Evolutionary conservation across 2,797 vertebrate genomes (phyloP), one percentile per base, ranked within the genome.

Genomic region (Chrosomus eos): DNA sequence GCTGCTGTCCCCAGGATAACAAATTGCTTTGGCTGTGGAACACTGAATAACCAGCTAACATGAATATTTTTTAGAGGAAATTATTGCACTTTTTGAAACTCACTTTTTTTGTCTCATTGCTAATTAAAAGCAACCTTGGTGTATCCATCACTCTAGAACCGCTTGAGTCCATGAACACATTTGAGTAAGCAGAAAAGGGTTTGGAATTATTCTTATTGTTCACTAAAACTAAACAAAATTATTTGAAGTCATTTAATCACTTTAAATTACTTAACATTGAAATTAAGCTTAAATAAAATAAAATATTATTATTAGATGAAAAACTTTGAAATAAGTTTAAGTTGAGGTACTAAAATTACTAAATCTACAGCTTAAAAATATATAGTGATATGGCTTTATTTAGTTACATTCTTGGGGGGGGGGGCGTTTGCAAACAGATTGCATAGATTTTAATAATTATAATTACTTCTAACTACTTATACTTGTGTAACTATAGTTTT

Each of bases 1-100:
- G 14, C 81, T 48, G 86, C 72, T 83, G 60, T 85, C 60, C 67
- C 77, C 80, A 18, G 33, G 38, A 36, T 83, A 66, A 80, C 53
- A 71, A 72, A 62, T 80, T 62, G 75, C n/a, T 68, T 81, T 38
- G 62, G 43, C 21, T 81, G 80, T 64, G 40, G n/a, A 78, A 66
- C 40, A 80, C 36, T 80, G 83, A 80, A 83, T 45, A 83, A 75
- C 38, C 68, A 68, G 66, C 67, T 53, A 28, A 62, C n/a, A 81
- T 72, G 81, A 66, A 51, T 43, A 51, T 14, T 73, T 74, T 66
- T 64, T 21, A 51, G 7, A 19, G 6, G 23, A 51, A 82, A 74
- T 36, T 2, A 48, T 82, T 19, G 16, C n/a, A 6, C 43, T 74
- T 81, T 43, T 81, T 7, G 18, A 71, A 73, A 31, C 19, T 33